Evolutionary conservation across 2,113 vertebrate species (phyloP).

Genomic region (Corythaixoides concolor): DNA sequence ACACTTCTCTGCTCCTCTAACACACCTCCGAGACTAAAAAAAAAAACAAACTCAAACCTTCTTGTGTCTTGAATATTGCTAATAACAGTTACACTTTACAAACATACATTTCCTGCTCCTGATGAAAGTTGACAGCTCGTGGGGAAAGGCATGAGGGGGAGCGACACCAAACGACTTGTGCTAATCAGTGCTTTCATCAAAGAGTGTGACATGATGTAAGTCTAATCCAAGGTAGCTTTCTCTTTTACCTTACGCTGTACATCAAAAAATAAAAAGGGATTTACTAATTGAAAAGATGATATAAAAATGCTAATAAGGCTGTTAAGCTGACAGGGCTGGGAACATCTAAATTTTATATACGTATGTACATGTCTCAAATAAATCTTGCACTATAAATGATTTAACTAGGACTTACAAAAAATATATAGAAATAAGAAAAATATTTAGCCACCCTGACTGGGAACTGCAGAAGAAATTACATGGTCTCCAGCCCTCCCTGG

Average conservation of each 20-base stretch:
- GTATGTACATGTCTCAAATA: neutral
- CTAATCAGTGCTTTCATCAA: slow-evolving; percentile 39
- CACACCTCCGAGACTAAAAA: neutral
- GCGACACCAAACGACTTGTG: neutral
- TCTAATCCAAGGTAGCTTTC: neutral
- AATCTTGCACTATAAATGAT: slow-evolving; percentile 3
- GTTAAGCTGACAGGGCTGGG: slow-evolving; percentile 37
- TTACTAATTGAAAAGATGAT: slow-evolving; percentile 59
- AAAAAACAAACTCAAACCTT: neutral
- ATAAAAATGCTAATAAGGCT: slow-evolving; percentile 61
- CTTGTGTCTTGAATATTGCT: neutral
- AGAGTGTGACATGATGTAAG: neutral
- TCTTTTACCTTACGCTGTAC: slow-evolving; percentile 20
- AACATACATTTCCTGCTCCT: slow-evolving; percentile 1
- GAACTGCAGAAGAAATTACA: slow-evolving; percentile 8
- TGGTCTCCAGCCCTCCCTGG: neutral
- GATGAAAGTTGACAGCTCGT: slow-evolving; percentile 27
- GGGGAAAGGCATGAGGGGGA: neutral
- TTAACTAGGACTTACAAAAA: slow-evolving; percentile 18
- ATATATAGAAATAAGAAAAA: neutral
- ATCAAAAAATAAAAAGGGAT: neutral
- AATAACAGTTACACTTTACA: neutral
- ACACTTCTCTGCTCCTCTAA: neutral
- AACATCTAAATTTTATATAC: slow-evolving; percentile 20
- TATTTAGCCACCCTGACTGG: neutral